These are phyloP conservation scores for Chromis chromis DNA, from an alignment of 2,797 vertebrate genomes.

Conservation along the genomic window DNA sequence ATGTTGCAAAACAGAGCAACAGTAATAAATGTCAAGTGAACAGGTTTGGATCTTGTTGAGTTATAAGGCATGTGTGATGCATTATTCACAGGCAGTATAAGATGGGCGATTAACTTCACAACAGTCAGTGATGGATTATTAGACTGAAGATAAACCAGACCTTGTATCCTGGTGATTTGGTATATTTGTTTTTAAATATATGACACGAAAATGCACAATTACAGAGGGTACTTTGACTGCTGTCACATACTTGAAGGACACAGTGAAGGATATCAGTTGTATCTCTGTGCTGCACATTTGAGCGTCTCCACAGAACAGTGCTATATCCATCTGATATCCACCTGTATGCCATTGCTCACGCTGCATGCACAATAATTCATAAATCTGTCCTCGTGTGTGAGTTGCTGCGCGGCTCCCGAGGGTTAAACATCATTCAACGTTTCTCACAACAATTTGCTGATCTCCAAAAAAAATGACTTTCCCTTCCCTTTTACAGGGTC, in stretches of 20 bases:
- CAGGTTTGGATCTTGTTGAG: conserved; percentile 45
- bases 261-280: conserved; percentile 66
- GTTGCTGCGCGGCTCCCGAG: conserved; percentile 28
- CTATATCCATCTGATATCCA: conserved; percentile 70
- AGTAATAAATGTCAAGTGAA: conserved; percentile 49
- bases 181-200: conserved; percentile 12
- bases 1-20: conserved; percentile 24
- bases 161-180: conserved; percentile 14
- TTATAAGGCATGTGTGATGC: conserved; percentile 29
- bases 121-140: conserved; percentile 49
- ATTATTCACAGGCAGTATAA: conserved; percentile 48
- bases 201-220: conserved; percentile 7
- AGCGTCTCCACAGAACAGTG: conserved; percentile 43
- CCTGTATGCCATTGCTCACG: conserved; percentile 62
- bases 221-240: neutral
- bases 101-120: conserved; percentile 44
- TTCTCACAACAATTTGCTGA: conserved; percentile 69
- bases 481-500: conserved; percentile 64
- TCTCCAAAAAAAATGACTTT: conserved; percentile 22
- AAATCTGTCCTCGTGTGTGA: conserved; percentile 66
- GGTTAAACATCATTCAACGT: conserved; percentile 73
- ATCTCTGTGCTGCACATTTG: conserved; percentile 51
- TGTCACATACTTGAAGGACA: conserved; percentile 60
- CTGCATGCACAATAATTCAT: conserved; percentile 68
- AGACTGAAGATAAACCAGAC: conserved; percentile 9